Percentiles rank a stretch among this genome's conserved stretches.
Evolutionary conservation across 1,140 invertebrate genomes (phyloP).

Genomic region (Amphibalanus amphitrite): DNA sequence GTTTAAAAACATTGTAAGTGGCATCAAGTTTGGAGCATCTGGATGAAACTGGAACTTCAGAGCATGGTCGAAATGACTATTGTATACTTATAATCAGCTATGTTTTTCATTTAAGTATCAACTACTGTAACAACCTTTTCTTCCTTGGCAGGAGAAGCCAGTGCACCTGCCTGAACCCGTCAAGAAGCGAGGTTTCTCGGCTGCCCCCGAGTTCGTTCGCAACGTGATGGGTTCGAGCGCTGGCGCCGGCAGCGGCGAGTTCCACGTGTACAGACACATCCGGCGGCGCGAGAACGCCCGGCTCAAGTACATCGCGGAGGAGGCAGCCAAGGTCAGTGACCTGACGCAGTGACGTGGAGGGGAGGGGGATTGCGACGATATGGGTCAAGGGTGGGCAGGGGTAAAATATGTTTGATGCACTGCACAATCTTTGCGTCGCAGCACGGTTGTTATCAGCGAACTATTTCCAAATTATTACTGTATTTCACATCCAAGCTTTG

Average conservation of each 20-base stretch:
- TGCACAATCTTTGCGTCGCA: no score
- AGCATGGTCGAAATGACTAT: no score
- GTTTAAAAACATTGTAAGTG: background rate
- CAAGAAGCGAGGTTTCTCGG: constrained; percentile 52
- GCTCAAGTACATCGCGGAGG: constrained; percentile 79
- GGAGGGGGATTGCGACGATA: constrained; percentile 11
- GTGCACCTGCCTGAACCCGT: constrained; percentile 66
- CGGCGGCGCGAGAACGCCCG: constrained; percentile 84
- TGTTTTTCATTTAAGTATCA: no score
- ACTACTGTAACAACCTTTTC: no score
- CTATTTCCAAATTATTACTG: constrained; percentile 9
- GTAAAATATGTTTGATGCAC: no score
- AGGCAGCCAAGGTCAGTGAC: constrained; percentile 52
- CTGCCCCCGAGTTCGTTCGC: constrained; percentile 80
- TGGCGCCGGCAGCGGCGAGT: constrained; percentile 93
- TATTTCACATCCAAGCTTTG: constrained; percentile 5
- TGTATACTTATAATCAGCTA: no score
- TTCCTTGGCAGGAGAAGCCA: constrained; percentile 69
- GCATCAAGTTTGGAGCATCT: no score
- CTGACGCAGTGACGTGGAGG: no score
- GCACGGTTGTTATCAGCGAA: no score
- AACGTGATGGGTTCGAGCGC: constrained; percentile 97
- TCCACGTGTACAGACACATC: constrained; percentile 92
- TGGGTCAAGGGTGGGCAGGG: constrained; percentile 2
- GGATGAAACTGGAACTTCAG: no score